Base-by-base conservation (phyloP, 2,888 invertebrate genomes). In the Onchidella celtica region DNA sequence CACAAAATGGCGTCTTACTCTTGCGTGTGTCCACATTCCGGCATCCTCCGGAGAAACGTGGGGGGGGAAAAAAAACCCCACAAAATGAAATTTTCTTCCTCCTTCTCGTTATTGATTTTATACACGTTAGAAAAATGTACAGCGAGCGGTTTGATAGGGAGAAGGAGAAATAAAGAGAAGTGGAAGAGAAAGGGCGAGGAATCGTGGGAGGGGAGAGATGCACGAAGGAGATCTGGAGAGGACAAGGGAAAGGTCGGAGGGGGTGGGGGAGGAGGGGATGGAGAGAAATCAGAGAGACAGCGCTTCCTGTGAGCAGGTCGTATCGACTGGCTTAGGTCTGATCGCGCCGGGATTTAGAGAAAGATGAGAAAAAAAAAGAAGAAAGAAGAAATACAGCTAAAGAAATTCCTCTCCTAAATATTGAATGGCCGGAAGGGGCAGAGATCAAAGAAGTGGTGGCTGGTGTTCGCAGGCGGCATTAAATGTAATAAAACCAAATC, bases 361-460 rank as follows among this genome's bases (percentile, higher is more conserved):
- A 47, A 76, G 55, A 29, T 34, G 57, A 57, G 21, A 38, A 68
- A 40, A 70, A 29, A 27, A 29, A 57, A 40, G 24, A 34, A 61
- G 47, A 27, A 36, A 66, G 6, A 72, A 55, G 73, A 61, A 32
- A 55, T n/a, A 21, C 21, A 32, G 59, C 21, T 61, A 63, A 29
- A 3, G n/a, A n/a, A 74, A 36, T 34, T 4, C 9, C 29, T n/a
- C 47, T 59, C n/a, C n/a, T n/a, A 59, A 69, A 70, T 38, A 69
- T 59, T 59, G 59, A 69, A 78, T 57, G 21, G 29, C 68, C 27
- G 21, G 34, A 70, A 69, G 61, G 57, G 59, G 38, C 27, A 59
- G 38, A 69, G 78, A 78, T 78, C 78, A 78, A 78, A 68, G 69
- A 78, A 2, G 1, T 34, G 59, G 27, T 61, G 57, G 38, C 24